These are phyloP conservation scores for Drosophila lacicola DNA, from an alignment of 2,888 invertebrate genomes.

Conservation along the genomic window DNA sequence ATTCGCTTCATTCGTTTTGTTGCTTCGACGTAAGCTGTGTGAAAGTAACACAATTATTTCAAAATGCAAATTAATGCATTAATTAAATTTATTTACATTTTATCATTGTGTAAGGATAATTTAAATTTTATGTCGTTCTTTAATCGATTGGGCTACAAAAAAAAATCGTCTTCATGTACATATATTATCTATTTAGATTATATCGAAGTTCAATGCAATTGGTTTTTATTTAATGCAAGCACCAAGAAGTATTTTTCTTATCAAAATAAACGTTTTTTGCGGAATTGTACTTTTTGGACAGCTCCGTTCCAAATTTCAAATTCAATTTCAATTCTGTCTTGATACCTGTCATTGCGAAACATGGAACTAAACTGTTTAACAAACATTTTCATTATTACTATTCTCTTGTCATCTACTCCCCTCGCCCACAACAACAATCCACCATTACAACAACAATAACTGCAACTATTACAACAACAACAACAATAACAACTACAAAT, in stretches of 20 bases:
- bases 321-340: neutral
- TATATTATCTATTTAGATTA: slow-evolving; percentile 4
- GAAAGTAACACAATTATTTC: slow-evolving; percentile 40
- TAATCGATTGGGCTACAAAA: slow-evolving; percentile 23
- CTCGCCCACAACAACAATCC: slow-evolving; percentile 29
- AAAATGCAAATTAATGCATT: slow-evolving; percentile 39
- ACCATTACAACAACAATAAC: slow-evolving; percentile 39
- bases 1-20: slow-evolving; percentile 55
- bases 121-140: slow-evolving; percentile 25
- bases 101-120: slow-evolving; percentile 15
- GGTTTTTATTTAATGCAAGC: slow-evolving; percentile 25
- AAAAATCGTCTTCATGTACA: slow-evolving; percentile 29
- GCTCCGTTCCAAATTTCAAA: slow-evolving; percentile 6
- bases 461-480: slow-evolving; percentile 45
- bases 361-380: slow-evolving; percentile 27
- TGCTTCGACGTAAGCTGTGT: slow-evolving; percentile 60
- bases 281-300: slow-evolving; percentile 4
- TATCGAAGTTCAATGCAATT: slow-evolving; percentile 22
- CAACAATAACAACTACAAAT: slow-evolving; percentile 55
- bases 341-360: slow-evolving; percentile 11
- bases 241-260: slow-evolving; percentile 10
- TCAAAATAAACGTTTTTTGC: slow-evolving; percentile 4
- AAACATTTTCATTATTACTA: slow-evolving; percentile 46
- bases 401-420: slow-evolving; percentile 49
- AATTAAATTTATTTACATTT: slow-evolving; percentile 9